Evolutionary conservation across 2,113 vertebrate species (phyloP).

Genomic region (Raja brachyura): DNA sequence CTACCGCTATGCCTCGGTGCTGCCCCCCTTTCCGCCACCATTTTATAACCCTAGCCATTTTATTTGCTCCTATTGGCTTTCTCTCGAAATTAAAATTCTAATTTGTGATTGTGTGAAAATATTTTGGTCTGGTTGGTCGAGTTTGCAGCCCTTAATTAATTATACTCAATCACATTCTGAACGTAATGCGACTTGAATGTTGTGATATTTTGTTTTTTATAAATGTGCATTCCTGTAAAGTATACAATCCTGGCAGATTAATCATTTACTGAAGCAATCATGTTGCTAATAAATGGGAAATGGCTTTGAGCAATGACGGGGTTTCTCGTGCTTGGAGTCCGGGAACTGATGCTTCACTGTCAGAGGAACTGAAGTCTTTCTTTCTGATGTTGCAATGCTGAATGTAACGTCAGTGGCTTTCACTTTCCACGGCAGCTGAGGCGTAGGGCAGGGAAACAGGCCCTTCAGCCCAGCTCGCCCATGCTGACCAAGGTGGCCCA

Average conservation of each 20-base stretch:
- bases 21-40: not conserved
- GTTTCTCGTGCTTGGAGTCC: not conserved
- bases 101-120: not conserved
- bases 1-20: no score
- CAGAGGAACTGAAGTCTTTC: not conserved
- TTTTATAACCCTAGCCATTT: not conserved
- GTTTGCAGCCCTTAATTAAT: conserved; percentile 31
- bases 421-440: not conserved
- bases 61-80: not conserved
- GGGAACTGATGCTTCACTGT: conserved; percentile 16
- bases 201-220: conserved; percentile 27
- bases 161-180: conserved; percentile 15
- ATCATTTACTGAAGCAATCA: not conserved
- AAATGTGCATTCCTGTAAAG: conserved; percentile 28
- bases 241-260: conserved; percentile 18
- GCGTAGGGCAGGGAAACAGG: no score
- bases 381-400: not conserved
- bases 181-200: conserved; percentile 6
- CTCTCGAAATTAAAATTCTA: conserved; percentile 24
- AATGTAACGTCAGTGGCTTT: not conserved
- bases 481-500: no score
- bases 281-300: conserved; percentile 23
- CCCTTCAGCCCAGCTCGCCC: no score
- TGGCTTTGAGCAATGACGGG: conserved; percentile 6
- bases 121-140: conserved; percentile 15